These are phyloP conservation scores for Sarcophaga rosellei DNA, from an alignment of 2,888 invertebrate genomes.

Conservation along the genomic window DNA sequence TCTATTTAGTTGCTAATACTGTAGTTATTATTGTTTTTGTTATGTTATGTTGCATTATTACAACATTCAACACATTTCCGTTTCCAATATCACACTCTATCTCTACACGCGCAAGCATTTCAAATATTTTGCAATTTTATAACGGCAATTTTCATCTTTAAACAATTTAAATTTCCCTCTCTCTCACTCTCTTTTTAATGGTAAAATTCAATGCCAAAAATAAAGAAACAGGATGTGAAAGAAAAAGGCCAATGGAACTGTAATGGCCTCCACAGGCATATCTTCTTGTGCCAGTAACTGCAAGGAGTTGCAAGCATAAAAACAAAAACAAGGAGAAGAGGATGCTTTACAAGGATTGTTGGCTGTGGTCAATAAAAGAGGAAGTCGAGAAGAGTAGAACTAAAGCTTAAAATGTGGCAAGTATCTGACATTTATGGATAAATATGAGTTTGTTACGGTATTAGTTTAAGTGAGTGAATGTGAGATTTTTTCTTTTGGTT, in stretches of 20 bases:
- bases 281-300: too few relatives aligned
- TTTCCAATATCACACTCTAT: slow-evolving; percentile 34
- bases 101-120: slow-evolving; percentile 1
- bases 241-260: not conserved
- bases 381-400: slow-evolving; percentile 18
- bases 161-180: not conserved
- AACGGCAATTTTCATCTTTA: slow-evolving; percentile 28
- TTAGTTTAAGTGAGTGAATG: slow-evolving; percentile 44
- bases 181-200: not conserved
- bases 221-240: slow-evolving; percentile 23
- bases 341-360: not conserved
- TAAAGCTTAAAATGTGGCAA: slow-evolving; percentile 55
- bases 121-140: slow-evolving; percentile 18
- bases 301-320: slow-evolving; percentile 1
- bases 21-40: slow-evolving; percentile 2
- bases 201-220: slow-evolving; percentile 9
- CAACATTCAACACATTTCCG: slow-evolving; percentile 37
- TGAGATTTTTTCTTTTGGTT: slow-evolving; percentile 16
- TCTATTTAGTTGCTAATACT: not conserved
- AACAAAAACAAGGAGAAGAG: slow-evolving; percentile 26
- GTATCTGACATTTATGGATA: slow-evolving; percentile 63
- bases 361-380: slow-evolving; percentile 53
- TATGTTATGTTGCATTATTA: not conserved
- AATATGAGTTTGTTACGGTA: slow-evolving; percentile 45
- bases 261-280: too few relatives aligned